Evolutionary conservation across 2,888 invertebrate species (phyloP).

Genomic region (Petrolisthes manimaculis): DNA sequence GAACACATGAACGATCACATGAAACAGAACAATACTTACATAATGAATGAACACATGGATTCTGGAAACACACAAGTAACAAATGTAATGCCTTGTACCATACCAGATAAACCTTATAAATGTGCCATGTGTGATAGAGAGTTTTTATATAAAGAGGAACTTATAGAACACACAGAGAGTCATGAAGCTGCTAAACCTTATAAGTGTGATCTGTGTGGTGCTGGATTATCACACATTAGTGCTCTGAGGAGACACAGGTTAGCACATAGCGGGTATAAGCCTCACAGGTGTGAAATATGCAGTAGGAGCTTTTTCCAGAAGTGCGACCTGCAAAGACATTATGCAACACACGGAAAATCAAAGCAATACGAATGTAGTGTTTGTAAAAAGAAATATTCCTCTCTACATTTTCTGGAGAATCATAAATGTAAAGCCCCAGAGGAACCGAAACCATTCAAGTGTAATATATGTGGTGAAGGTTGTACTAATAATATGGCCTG

Average conservation of each 20-base stretch:
- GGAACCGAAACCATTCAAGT: constrained; percentile 63
- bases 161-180: constrained; percentile 55
- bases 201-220: constrained; percentile 64
- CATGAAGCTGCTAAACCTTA: constrained; percentile 65
- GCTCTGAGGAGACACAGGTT: constrained; percentile 61
- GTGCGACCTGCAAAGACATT: constrained; percentile 63
- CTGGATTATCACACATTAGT: constrained; percentile 62
- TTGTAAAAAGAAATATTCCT: constrained; percentile 64
- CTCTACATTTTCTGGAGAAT: constrained; percentile 59
- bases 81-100: constrained; percentile 51
- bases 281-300: constrained; percentile 62
- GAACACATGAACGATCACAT: constrained; percentile 57
- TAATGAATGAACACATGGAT: constrained; percentile 52
- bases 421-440: constrained; percentile 64
- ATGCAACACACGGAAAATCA: constrained; percentile 56
- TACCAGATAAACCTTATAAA: constrained; percentile 61
- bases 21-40: constrained; percentile 52
- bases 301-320: constrained; percentile 63
- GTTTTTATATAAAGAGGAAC: constrained; percentile 61
- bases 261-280: constrained; percentile 62
- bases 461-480: constrained; percentile 65
- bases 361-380: constrained; percentile 59
- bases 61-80: constrained; percentile 25
- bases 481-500: constrained; percentile 65
- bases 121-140: constrained; percentile 64